Conservation (phyloP, 2,113 vertebrate genomes). For the Lynx canadensis region DNA sequence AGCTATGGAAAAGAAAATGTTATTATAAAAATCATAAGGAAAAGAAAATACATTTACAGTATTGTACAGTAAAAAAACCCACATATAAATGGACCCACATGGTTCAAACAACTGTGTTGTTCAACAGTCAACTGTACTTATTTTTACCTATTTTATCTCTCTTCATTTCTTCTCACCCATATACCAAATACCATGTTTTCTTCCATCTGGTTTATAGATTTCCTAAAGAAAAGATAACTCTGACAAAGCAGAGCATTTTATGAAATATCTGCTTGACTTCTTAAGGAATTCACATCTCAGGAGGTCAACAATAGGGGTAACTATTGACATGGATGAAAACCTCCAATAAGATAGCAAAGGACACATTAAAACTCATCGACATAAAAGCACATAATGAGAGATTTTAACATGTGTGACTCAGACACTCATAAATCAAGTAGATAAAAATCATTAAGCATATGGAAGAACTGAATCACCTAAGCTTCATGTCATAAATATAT, state of each 20-base stretch:
- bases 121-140: not conserved
- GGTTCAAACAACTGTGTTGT: not conserved
- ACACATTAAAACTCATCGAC: not conserved
- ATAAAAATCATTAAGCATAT: not conserved
- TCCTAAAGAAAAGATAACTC: not conserved
- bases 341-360: not conserved
- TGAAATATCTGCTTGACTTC: not conserved
- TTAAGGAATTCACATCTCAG: not conserved
- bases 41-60: not conserved
- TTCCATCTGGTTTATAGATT: not conserved
- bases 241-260: not conserved
- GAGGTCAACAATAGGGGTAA: not conserved
- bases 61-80: not conserved
- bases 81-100: not conserved
- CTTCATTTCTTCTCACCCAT: not conserved
- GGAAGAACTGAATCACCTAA: not conserved
- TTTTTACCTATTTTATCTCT: not conserved
- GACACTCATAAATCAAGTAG: not conserved
- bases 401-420: not conserved
- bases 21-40: not conserved
- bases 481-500: not conserved
- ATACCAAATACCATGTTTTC: not conserved
- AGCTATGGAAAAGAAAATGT: not conserved
- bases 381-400: not conserved
- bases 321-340: not conserved